Percentiles rank a stretch among this genome's conserved stretches.
Conservation (phyloP, 2,888 invertebrate species). For the Trichopoda pennipes region DNA sequence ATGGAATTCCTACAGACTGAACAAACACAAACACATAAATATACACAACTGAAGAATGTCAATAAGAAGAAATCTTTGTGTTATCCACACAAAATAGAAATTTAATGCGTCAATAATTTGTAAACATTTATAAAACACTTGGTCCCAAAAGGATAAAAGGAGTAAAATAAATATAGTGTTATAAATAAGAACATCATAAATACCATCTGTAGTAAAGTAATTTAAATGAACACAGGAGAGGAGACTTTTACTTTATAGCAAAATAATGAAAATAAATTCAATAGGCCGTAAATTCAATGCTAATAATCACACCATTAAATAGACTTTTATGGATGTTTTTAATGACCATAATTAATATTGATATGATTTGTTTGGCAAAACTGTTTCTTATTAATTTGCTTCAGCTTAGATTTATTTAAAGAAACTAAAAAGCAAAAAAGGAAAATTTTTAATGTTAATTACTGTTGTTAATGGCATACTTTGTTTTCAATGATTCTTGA, state of each 20-base stretch:
- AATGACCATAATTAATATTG: not conserved
- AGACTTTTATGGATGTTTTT: not conserved
- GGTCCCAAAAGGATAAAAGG: constrained; percentile 3
- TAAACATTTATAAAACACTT: constrained; percentile 64
- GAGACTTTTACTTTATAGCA: not conserved
- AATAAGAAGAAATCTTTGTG: constrained; percentile 49
- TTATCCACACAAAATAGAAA: constrained; percentile 58
- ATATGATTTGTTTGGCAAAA: too few relatives aligned
- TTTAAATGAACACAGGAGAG: not conserved
- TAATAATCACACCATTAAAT: not conserved
- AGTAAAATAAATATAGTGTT: not conserved
- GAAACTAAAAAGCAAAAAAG: too few relatives aligned
- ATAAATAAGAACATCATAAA: not conserved
- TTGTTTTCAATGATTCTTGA: too few relatives aligned
- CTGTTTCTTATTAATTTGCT: too few relatives aligned
- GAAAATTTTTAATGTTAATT: too few relatives aligned
- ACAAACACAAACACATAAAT: not conserved
- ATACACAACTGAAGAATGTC: constrained; percentile 29
- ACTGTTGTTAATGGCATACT: too few relatives aligned
- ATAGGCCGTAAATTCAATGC: constrained; percentile 23
- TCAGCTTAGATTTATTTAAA: too few relatives aligned
- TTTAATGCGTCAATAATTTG: constrained; percentile 67
- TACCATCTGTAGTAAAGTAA: not conserved
- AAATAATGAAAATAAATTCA: constrained; percentile 27
- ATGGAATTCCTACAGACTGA: too few relatives aligned